These are phyloP conservation scores for Phrynocephalus versicolor DNA, from an alignment of 2,113 vertebrate genomes.

Conservation along the genomic window DNA sequence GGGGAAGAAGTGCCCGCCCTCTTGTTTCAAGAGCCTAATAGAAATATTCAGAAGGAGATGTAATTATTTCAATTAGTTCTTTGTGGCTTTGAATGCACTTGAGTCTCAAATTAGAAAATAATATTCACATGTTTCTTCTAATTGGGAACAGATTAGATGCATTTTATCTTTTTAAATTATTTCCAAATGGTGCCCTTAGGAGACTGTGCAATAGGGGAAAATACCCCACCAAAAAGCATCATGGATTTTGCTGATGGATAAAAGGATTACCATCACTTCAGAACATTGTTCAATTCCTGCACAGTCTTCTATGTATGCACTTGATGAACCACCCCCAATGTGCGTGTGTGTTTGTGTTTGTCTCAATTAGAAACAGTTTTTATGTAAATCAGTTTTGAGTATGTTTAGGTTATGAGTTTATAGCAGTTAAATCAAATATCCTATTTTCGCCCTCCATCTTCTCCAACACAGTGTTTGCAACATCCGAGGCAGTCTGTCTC, in stretches of 20 bases:
- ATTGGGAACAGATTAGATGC: conserved; percentile 78
- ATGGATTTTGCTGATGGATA: not conserved
- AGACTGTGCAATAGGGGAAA: conserved; percentile 15
- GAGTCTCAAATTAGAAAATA: conserved; percentile 81
- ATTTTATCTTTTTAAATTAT: conserved; percentile 74
- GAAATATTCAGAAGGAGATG: conserved; percentile 69
- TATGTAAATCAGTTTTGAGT: conserved; percentile 25
- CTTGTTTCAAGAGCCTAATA: conserved; percentile 60
- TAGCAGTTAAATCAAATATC: conserved; percentile 5
- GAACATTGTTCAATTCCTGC: conserved; percentile 15
- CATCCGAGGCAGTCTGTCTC: not conserved
- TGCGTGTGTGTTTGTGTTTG: conserved; percentile 3
- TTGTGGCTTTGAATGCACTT: conserved; percentile 73
- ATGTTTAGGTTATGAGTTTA: conserved; percentile 42
- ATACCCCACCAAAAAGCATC: not conserved
- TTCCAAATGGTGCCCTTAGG: conserved; percentile 74
- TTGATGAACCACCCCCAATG: conserved; percentile 4
- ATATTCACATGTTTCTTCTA: conserved; percentile 78
- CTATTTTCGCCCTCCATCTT: not conserved
- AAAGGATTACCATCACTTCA: conserved; percentile 14
- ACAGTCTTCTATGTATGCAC: conserved; percentile 6
- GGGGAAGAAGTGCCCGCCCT: conserved; percentile 40
- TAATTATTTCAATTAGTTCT: conserved; percentile 85
- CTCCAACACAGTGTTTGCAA: not conserved
- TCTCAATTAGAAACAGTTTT: not conserved